A percentile compares a stretch with the other conserved stretches of the same genome.
Evolutionary conservation across 2,888 invertebrate species (phyloP).

Genomic region (Anodontia alba): DNA sequence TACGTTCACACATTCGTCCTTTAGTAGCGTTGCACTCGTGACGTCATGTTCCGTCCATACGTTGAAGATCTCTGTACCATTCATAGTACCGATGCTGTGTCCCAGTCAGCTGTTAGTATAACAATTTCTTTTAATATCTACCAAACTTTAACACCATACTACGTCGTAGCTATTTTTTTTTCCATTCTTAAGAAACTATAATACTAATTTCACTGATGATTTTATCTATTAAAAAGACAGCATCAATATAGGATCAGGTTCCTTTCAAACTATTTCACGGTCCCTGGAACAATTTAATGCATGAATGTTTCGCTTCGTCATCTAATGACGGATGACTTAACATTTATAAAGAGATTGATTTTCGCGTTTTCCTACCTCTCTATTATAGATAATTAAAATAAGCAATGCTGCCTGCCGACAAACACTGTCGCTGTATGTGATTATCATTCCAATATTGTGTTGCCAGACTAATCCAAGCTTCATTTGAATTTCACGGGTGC

Average conservation of each 20-base stretch:
- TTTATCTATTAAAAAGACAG: too few species aligned
- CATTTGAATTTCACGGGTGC: too few species aligned
- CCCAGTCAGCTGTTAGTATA: too few species aligned
- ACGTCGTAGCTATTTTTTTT: too few species aligned
- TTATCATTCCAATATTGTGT: neutral
- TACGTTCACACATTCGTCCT: neutral
- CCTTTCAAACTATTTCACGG: neutral
- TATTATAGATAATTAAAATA: neutral
- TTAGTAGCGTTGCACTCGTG: neutral
- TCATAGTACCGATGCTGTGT: neutral
- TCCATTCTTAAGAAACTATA: neutral
- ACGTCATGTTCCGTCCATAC: neutral
- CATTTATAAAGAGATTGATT: neutral
- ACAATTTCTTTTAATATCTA: too few species aligned
- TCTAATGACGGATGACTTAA: neutral
- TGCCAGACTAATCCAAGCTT: too few species aligned
- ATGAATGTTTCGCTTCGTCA: neutral
- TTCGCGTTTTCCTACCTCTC: neutral
- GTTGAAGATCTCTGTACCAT: neutral
- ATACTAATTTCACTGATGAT: neutral
- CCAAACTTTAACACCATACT: too few species aligned
- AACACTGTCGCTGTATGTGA: neutral
- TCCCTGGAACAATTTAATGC: neutral
- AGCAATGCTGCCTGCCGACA: neutral
- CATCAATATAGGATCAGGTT: neutral